phyloP scores from a whole-genome alignment of 2,888 invertebrate species.

The Tinea pellionella region DNA sequence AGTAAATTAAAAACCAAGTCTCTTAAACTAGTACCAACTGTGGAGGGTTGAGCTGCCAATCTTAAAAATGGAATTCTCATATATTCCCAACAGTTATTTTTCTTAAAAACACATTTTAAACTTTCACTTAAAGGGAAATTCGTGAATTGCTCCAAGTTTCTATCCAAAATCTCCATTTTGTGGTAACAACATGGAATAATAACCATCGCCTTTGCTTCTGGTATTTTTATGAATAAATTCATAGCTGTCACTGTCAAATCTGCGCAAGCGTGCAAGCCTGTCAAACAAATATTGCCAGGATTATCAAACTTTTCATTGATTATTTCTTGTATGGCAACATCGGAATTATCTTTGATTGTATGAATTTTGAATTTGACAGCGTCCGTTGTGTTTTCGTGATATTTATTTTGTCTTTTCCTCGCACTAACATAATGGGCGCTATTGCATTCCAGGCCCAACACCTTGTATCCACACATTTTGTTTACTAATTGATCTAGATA shows the following conservation, averaged over 20 bases:
- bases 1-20: conserved; percentile 63
- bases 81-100: conserved; percentile 42
- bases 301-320: conserved; percentile 45
- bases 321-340: conserved; percentile 42
- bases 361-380: conserved; percentile 71
- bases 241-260: conserved; percentile 78
- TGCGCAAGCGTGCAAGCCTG: conserved; percentile 82
- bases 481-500: conserved; percentile 77
- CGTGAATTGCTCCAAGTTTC: conserved; percentile 40
- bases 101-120: conserved; percentile 44
- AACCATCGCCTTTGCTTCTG: conserved; percentile 65
- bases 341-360: conserved; percentile 65
- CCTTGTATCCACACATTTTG: conserved; percentile 65
- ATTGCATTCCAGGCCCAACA: conserved; percentile 77
- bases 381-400: conserved; percentile 58
- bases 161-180: conserved; percentile 53
- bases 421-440: conserved; percentile 66
- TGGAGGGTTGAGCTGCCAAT: conserved; percentile 76
- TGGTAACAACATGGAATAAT: conserved; percentile 87
- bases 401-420: conserved; percentile 64
- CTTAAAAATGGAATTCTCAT: conserved; percentile 76
- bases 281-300: conserved; percentile 37
- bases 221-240: conserved; percentile 72
- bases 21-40: conserved; percentile 60
- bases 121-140: conserved; percentile 75